Base-by-base conservation (phyloP, 2,113 vertebrate genomes). In the Ranitomeya variabilis region DNA sequence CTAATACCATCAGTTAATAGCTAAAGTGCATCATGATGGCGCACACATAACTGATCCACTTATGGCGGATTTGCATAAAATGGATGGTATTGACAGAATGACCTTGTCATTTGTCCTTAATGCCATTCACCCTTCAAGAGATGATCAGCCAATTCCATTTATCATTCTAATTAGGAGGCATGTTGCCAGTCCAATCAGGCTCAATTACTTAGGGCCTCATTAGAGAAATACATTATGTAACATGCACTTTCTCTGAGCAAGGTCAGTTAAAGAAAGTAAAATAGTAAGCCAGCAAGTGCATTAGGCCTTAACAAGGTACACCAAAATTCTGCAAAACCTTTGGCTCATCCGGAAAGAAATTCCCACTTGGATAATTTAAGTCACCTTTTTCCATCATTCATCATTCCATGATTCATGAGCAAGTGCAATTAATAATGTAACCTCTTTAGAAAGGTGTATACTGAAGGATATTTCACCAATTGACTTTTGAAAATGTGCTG, bases 171-270 rank as follows among this genome's bases (percentile, higher is more conserved):
- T 96, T 96, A 96, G 92, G 93, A 94, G 96, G 94, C 95, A 94
- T 93, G 92, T 95, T 95, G 95, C 96, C 95, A 95, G 94, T 92
- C 96, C 95, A 95, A 97, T 97, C 96, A 96, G 94, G 92, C 95
- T 95, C 96, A 96, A 97, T 97, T 96, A 96, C 95, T 95, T 95
- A 94, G 94, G 94, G 93, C 93, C 95, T 96, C 95, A 96, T 96
- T 96, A 96, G 93, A 95, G 96, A 95, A 93, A 95, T 96, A 96
- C 95, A 96, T 93, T 91, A 88, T 93, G 92, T 95, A 95, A 91
- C 94, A 95, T 95, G 93, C 83, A 87, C 91, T 93, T 92, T 91
- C 89, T 94, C 91, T 92, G 92, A 94, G 90, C 93, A 94, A 95
- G 94, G 94, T 93, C 94, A 94, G 87, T 92, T 92, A 93, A 94